Base-by-base conservation (phyloP, 2,888 invertebrate species). In the Caenorhabditis panamensis region DNA sequence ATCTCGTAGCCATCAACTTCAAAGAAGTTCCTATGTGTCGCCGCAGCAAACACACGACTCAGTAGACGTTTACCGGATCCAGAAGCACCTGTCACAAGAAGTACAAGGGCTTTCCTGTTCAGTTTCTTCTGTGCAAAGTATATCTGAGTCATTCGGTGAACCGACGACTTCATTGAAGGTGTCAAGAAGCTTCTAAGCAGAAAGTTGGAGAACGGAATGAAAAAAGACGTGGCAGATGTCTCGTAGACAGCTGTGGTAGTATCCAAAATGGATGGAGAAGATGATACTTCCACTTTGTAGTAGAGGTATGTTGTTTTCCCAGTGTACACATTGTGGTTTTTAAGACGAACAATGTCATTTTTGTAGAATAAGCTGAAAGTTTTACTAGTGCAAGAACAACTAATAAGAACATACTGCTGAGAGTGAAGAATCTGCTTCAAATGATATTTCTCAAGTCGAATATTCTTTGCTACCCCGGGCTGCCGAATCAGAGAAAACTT, bases 1-100 rank as follows among this genome's bases (percentile, higher is more conserved):
- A 86, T 76, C 18, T 88, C 86, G 59, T 84, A 86, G 28, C 82
- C 85, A 54, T 86, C 81, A 8, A 86, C 68, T 69, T 80, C 79
- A 18, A 84, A 31, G 8, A 87, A 64, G 51, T 82, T 86, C 9
- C 82, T 79, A 69, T 88, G 79, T 11, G 80, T 82, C 13, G 28
- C 8, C 1, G 73, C 69, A 26, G 87, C 82, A 3, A 87, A 68
- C 11, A 71, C 49, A 26, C 84, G 71, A 9, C 71, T 36, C 6
- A 79, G 20, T 24, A 86, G 80, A 16, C 82, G 79, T 62, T 83
- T 84, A 18, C 88, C 86, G 16, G 66, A 75, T 1, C 87, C 86
- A 36, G 83, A 61, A n/a, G 82, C 58, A 1, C 87, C 86, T 9
- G 77, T 63, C 28, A 87, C 59, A n/a, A 82, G 47, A 5, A 84